Evolutionary conservation across 2,888 invertebrate species (phyloP), one percentile per base, ranked within the genome.

Genomic region (Watsonalla cultraria): DNA sequence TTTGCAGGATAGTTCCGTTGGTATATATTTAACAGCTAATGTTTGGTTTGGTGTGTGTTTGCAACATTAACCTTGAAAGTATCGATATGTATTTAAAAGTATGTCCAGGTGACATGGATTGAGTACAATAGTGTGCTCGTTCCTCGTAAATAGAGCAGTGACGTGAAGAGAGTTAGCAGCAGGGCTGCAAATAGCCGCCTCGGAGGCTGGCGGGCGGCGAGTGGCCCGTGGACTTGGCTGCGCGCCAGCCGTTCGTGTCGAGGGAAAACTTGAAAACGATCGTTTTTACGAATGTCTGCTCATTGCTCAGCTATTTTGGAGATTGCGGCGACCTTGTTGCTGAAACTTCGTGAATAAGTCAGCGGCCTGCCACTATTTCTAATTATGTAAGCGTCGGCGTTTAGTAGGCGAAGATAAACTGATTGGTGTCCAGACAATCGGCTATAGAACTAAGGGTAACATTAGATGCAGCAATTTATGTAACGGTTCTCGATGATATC

Each of bases 221-320:
- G 84, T 76, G 70, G 74, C 73, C 37, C 49, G 49, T 39, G 39
- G 49, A 74, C 75, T 84, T 90, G 90, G 90, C 76, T 52, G 56
- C 47, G 49, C 47, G 87, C 88, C 90, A 89, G 76, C 62, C 68
- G 70, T 76, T 76, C 68, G 70, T 77, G 76, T 72, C 75, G 76
- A 72, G 70, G 70, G 72, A 77, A 86, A 85, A 82, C 82, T 85
- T 80, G 80, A 86, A 89, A 89, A 81, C 81, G 76, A 59, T 62
- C 74, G 80, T 85, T 89, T 89, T 87, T 84, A 87, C 84, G 74
- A 86, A 89, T 86, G 80, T 85, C 80, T 83, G 80, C 80, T 84
- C 74, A 78, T 76, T 75, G 77, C 77, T 76, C 69, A 65, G 82
- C 81, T 90, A 90, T 90, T 90, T 90, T 86, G 65, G 81, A 78